Base-by-base conservation (phyloP, 2,113 vertebrate species). In the Salvelinus fontinalis region DNA sequence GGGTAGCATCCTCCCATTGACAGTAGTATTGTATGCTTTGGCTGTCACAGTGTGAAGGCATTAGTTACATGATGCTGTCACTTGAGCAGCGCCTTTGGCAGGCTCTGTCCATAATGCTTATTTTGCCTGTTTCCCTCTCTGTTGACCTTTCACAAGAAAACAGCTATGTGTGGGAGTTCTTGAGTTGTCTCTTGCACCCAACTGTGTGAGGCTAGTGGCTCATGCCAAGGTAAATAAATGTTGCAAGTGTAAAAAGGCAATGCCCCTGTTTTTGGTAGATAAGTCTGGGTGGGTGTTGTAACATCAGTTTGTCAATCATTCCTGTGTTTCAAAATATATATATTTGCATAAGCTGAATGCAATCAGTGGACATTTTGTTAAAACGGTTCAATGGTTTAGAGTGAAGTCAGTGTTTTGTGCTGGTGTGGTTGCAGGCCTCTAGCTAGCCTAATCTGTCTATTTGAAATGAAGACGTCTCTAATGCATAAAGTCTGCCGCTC, bases 101-200 rank as follows among this genome's bases (percentile, higher is more conserved):
- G 48, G 24, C 31, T 75, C 26, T 59, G 51, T 75, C 75, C 76
- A 74, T 76, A 79, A 29, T 71, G 73, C 72, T 80, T 85, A 72
- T 84, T 85, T 86, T 68, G 20, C 59, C 73, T 44, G 48, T 31
- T 62, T 71, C 29, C 54, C 29, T 27, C 44, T 34, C 59, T 60
- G 14, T 59, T 87, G 79, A 83, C 70, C 77, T 84, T 87, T 85
- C 75, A 44, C 73, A 83, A 66, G 70, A 69, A 76, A 84, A 31
- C 83, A 75, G 84, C 84, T 83, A 79, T 76, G 81, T 76, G 70
- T 60, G 48, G n/a, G 62, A 76, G 76, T 62, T 60, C 31, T 51
- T 71, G 77, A 82, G 71, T 79, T 77, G 39, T 69, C 73, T 39
- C 7, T 54, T 54, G 59, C 59, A 62, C 16, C 1, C 64, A 34